Evolutionary conservation across 2,113 vertebrate genomes (phyloP), one percentile per base, ranked within the genome.

Genomic region (Todiramphus saurophagus): DNA sequence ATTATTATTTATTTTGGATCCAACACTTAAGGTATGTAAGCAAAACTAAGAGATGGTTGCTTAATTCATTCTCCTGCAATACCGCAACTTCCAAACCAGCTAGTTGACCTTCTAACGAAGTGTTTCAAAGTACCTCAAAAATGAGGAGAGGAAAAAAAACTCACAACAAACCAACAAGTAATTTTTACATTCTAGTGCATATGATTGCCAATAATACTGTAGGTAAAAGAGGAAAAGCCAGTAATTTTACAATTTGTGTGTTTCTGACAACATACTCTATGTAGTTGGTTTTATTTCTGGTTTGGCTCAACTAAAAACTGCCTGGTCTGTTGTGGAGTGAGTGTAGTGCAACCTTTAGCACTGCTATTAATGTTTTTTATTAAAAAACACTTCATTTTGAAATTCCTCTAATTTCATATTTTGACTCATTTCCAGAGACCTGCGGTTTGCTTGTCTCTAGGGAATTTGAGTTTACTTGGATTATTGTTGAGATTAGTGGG

Each of bases 1-100:
- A 96, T 97, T 94, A 77, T 91, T 94, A 93, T 96, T 94, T 87
- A 95, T 95, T 96, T 97, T 95, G 94, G 89, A 97, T 96, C 93
- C 94, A 97, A 86, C 89, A 89, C 68, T 80, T 94, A 93, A 97
- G 96, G 95, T 97, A 96, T 87, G 94, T 96, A 96, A 97, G 96
- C 79, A 91, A 72, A 97, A 93, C 58, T 77, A 63, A 94, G 78
- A 95, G 67, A 62, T 94, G 84, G 76, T 96, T 30, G 13, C 94
- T 93, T 95, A 91, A 91, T 96, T 96, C 66, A 84, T 94, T 94
- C 66, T 85, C 44, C 75, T 89, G 30, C 77, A 74, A 83, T 83
- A 91, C 50, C 16, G 53, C 55, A 43, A 74, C 35, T 94, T 93
- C 76, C 76, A 93, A 94, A 93, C 48, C 73, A 91, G 85, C 82